Percentiles rank a stretch among this genome's conserved stretches.
phyloP scores from a whole-genome alignment of 2,113 vertebrate genomes.

The Corvus hawaiiensis region DNA sequence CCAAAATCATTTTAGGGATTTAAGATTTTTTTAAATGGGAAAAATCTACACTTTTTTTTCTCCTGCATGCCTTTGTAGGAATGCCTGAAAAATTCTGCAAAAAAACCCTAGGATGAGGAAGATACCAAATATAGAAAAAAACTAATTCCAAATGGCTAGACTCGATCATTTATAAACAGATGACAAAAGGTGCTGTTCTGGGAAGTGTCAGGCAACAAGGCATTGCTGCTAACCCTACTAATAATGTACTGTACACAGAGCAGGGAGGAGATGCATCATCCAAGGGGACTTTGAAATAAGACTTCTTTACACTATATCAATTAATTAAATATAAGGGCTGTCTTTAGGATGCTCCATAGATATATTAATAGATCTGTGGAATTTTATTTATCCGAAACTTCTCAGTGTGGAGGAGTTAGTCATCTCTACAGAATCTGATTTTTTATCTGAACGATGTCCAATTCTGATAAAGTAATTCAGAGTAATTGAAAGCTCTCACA shows the following conservation, averaged over 20 bases:
- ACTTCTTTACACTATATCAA: neutral
- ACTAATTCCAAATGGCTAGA: neutral
- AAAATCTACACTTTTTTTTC: neutral
- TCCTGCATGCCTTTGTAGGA: accelerated
- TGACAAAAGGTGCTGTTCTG: neutral
- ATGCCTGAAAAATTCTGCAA: neutral
- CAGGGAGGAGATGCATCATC: neutral
- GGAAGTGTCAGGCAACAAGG: neutral
- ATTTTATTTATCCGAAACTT: neutral
- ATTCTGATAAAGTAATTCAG: slow-evolving; percentile 71
- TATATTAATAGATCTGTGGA: neutral
- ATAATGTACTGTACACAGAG: neutral
- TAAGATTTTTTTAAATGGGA: neutral
- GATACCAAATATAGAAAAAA: neutral
- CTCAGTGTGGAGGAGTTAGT: neutral
- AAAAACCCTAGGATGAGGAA: neutral
- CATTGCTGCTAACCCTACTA: neutral
- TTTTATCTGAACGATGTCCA: slow-evolving; percentile 67
- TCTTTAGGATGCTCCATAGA: neutral
- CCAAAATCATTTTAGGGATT: neutral
- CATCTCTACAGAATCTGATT: neutral
- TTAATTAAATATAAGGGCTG: neutral
- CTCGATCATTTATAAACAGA: neutral
- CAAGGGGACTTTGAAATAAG: neutral
- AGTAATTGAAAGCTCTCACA: slow-evolving; percentile 76